Evolutionary conservation across 2,888 invertebrate species (phyloP).

Genomic region (Eupithecia abbreviata): DNA sequence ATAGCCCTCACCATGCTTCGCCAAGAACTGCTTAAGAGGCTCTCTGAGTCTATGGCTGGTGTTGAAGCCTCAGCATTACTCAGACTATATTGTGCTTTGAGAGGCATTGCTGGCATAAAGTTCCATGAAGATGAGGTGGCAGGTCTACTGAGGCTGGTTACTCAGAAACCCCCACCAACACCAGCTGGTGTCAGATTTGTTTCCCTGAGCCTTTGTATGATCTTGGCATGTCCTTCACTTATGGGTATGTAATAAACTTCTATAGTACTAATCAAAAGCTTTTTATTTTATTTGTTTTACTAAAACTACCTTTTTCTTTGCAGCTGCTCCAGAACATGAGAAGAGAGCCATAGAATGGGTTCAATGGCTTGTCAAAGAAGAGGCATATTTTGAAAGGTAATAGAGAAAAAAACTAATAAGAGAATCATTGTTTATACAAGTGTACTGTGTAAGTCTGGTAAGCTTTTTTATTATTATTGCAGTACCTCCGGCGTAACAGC

Average conservation of each 20-base stretch:
- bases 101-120: constrained; percentile 96
- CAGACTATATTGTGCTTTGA: constrained; percentile 94
- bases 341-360: constrained; percentile 95
- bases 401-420: neutral
- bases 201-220: constrained; percentile 95
- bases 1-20: constrained; percentile 87
- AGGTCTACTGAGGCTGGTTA: constrained; percentile 91
- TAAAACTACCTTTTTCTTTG: constrained; percentile 39
- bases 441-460: neutral
- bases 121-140: constrained; percentile 95
- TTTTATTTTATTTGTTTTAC: neutral
- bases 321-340: constrained; percentile 89
- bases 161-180: constrained; percentile 94
- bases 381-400: constrained; percentile 92
- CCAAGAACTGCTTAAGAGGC: constrained; percentile 88
- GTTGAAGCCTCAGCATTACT: constrained; percentile 95
- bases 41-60: constrained; percentile 87
- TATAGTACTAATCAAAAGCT: neutral
- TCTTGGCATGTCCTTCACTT: constrained; percentile 96
- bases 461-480: constrained; percentile 43
- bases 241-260: constrained; percentile 78
- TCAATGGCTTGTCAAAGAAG: constrained; percentile 95
- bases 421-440: neutral
- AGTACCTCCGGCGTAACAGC: constrained; percentile 92
- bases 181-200: constrained; percentile 96